Percentiles rank a stretch among this genome's conserved stretches.
phyloP scores from a whole-genome alignment of 2,797 vertebrate genomes.

The Mormyrus proboscirostris region DNA sequence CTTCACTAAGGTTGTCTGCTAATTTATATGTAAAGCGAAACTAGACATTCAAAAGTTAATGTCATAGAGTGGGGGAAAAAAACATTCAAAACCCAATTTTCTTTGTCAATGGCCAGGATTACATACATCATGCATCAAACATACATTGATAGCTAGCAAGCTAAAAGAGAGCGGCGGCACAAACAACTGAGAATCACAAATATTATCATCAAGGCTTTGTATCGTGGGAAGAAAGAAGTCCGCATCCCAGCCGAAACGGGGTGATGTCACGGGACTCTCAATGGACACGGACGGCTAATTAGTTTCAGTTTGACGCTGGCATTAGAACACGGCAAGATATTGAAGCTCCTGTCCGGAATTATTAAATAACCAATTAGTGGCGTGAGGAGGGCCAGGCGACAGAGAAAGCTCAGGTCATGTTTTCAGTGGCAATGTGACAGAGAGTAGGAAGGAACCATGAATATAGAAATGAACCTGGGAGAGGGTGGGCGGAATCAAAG shows the following conservation, averaged over 20 bases:
- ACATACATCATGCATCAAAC: neutral
- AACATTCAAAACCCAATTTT: neutral
- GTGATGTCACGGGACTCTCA: neutral
- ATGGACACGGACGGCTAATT: constrained; percentile 6
- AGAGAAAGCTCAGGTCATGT: neutral
- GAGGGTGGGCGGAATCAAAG: neutral
- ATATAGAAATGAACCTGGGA: neutral
- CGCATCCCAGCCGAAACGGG: neutral
- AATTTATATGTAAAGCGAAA: neutral
- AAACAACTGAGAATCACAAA: neutral
- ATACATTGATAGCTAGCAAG: neutral
- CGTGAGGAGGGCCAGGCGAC: neutral
- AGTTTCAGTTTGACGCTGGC: neutral
- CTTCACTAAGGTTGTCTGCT: neutral
- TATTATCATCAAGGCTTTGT: neutral
- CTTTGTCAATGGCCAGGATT: neutral
- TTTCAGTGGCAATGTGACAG: neutral
- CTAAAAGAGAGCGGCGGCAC: neutral
- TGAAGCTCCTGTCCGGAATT: neutral
- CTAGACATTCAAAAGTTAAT: neutral
- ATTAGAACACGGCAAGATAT: neutral
- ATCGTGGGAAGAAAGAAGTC: neutral
- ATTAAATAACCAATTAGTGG: constrained; percentile 13
- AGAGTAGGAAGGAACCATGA: neutral
- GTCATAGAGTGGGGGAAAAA: neutral